phyloP scores from a whole-genome alignment of 2,888 invertebrate species.

The Nymphalis polychloros region DNA sequence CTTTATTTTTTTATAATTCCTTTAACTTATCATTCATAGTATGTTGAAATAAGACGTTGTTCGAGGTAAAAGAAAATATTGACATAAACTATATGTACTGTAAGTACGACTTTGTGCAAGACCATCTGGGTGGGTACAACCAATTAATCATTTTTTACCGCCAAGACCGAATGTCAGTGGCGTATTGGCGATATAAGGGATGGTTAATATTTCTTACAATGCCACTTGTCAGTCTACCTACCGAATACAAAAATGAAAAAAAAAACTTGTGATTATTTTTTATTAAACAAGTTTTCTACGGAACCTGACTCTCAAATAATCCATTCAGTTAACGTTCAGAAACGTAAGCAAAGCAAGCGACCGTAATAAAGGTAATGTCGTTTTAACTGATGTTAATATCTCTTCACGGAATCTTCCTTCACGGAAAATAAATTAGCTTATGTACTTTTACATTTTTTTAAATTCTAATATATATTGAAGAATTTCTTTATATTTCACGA shows the following conservation, averaged over 20 bases:
- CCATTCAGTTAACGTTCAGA: slow-evolving; percentile 48
- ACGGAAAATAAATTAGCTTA: slow-evolving; percentile 45
- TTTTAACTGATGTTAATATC: slow-evolving; percentile 78
- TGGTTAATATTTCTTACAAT: too few relatives aligned
- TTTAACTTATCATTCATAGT: too few relatives aligned
- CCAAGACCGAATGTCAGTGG: too few relatives aligned
- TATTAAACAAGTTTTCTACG: background rate
- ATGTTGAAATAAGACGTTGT: too few relatives aligned
- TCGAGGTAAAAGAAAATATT: too few relatives aligned
- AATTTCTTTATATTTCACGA: too few relatives aligned
- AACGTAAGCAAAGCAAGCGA: slow-evolving; percentile 51
- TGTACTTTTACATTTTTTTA: slow-evolving; percentile 17
- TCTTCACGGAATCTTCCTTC: slow-evolving; percentile 50
- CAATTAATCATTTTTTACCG: too few relatives aligned
- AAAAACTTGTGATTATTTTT: background rate
- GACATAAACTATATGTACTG: too few relatives aligned
- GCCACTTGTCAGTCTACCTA: too few relatives aligned
- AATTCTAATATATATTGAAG: background rate
- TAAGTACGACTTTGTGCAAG: background rate
- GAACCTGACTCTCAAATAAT: background rate
- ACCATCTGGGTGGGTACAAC: background rate
- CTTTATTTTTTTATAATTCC: too few relatives aligned
- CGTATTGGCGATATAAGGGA: too few relatives aligned
- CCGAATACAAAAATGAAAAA: background rate
- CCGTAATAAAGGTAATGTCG: slow-evolving; percentile 70